These are phyloP conservation scores for Stenichneumon culpator DNA, from an alignment of 2,888 invertebrate genomes.

Conservation along the genomic window DNA sequence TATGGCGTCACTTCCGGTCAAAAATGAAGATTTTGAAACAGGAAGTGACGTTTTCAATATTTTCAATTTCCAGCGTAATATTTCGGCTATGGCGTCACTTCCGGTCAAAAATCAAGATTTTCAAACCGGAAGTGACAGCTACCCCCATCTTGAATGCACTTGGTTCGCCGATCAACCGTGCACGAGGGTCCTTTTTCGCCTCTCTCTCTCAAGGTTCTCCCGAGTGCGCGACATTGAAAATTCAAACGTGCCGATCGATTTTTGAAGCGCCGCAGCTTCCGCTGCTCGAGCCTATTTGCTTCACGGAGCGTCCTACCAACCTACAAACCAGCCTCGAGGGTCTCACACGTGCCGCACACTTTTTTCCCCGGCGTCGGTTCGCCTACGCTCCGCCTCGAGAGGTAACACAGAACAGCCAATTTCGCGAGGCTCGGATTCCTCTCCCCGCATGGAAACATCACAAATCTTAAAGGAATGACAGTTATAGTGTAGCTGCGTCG, in stretches of 20 bases:
- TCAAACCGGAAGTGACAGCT: too few species aligned
- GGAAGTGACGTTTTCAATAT: too few species aligned
- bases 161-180: neutral
- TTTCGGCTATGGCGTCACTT: too few species aligned
- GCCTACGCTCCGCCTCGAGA: slow-evolving; percentile 14
- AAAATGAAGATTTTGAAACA: too few species aligned
- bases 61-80: too few species aligned
- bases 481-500: slow-evolving; percentile 53
- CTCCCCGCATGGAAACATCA: slow-evolving; percentile 49
- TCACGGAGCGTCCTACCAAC: neutral
- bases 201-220: neutral
- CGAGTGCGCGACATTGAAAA: slow-evolving; percentile 42
- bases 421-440: slow-evolving; percentile 62
- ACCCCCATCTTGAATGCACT: too few species aligned
- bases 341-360: neutral
- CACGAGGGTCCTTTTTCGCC: neutral
- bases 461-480: slow-evolving; percentile 70
- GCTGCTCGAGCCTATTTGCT: neutral
- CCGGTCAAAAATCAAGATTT: too few species aligned
- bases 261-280: slow-evolving; percentile 34
- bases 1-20: too few species aligned
- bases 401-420: slow-evolving; percentile 67
- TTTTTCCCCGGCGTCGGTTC: neutral
- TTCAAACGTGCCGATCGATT: slow-evolving; percentile 56
- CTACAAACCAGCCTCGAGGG: neutral